Conservation (phyloP, 1,140 invertebrate genomes). For the Ceratina calcarata region DNA sequence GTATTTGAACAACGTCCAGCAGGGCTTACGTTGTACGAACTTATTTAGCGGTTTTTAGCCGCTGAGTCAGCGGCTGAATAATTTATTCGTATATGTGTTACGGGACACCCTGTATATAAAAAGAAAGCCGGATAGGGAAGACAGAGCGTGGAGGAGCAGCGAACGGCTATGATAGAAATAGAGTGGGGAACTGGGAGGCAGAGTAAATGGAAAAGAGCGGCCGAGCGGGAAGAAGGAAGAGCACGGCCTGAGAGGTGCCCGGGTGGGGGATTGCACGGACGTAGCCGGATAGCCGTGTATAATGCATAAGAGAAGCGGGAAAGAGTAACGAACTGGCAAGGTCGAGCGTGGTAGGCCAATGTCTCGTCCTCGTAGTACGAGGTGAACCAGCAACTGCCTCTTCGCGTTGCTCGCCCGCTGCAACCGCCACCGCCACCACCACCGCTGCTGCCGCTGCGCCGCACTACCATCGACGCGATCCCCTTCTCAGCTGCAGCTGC, state of each 20-base stretch:
- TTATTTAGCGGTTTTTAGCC: too few relatives aligned
- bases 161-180: conserved; percentile 35
- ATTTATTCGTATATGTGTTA: too few relatives aligned
- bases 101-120: conserved; percentile 36
- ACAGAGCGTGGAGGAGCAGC: conserved; percentile 19
- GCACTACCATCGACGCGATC: conserved; percentile 23
- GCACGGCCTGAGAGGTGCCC: not conserved
- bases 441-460: not conserved
- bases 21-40: too few relatives aligned
- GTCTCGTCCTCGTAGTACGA: conserved; percentile 75
- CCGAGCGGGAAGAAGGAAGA: conserved; percentile 35
- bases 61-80: too few relatives aligned
- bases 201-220: conserved; percentile 38
- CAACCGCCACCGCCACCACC: conserved; percentile 7
- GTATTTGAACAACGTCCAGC: too few relatives aligned
- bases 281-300: conserved; percentile 68
- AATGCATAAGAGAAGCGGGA: conserved; percentile 72
- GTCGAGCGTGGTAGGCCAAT: conserved; percentile 80
- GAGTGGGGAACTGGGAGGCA: conserved; percentile 29
- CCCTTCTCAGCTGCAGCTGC: conserved; percentile 65
- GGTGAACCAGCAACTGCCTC: conserved; percentile 62
- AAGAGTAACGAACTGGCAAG: conserved; percentile 81
- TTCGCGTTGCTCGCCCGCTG: conserved; percentile 35
- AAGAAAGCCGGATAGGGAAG: conserved; percentile 57
- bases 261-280: conserved; percentile 53